Evolutionary conservation across 2,113 vertebrate species (phyloP).

Genomic region (Phainopepla nitens): DNA sequence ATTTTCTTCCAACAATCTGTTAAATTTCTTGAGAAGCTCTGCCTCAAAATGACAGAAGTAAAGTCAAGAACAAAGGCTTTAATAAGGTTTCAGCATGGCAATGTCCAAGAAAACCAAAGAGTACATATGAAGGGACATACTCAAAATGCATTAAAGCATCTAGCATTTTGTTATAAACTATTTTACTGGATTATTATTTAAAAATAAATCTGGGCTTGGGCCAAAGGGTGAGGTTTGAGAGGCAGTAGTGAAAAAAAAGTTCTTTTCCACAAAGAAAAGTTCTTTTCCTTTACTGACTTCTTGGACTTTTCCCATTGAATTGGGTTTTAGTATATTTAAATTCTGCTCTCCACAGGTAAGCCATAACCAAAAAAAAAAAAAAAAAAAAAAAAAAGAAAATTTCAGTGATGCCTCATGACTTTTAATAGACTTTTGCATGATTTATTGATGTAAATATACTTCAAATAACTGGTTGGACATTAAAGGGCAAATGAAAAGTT

Average conservation of each 20-base stretch:
- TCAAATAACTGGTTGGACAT: conserved; percentile 62
- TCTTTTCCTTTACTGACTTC: not conserved
- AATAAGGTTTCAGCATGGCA: not conserved
- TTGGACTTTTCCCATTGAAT: not conserved
- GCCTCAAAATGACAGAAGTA: not conserved
- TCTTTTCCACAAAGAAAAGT: not conserved
- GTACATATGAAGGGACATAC: not conserved
- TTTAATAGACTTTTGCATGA: conserved; percentile 51
- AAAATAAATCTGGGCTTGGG: not conserved
- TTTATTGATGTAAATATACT: conserved; percentile 78
- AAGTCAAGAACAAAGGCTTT: not conserved
- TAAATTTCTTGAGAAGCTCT: not conserved
- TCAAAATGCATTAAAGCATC: not conserved
- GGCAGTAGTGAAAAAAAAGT: not conserved
- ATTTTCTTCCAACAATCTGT: not conserved
- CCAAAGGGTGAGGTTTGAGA: not conserved
- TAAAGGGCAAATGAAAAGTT: conserved; percentile 65
- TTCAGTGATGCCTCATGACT: not conserved
- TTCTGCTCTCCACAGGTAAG: not conserved
- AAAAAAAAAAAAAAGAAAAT: not conserved
- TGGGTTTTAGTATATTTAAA: not conserved
- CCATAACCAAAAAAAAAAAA: not conserved
- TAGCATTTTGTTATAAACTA: not conserved
- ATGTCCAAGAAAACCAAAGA: not conserved
- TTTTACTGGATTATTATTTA: not conserved